phyloP scores from a whole-genome alignment of 2,113 vertebrate genomes.

The Hemichromis elongatus region DNA sequence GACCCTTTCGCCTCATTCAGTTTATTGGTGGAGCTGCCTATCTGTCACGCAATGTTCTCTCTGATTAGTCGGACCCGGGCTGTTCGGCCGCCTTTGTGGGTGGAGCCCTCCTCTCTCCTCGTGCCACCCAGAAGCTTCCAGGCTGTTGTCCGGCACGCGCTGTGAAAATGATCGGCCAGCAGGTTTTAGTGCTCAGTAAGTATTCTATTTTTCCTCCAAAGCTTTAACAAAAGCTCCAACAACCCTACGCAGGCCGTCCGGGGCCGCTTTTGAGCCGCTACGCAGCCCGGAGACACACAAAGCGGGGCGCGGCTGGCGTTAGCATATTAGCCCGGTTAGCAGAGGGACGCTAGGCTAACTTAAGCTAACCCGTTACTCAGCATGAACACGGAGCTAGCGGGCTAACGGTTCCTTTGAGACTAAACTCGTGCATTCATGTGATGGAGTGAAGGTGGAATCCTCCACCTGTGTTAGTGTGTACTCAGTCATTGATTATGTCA shows the following conservation, averaged over 20 bases:
- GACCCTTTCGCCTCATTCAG: neutral
- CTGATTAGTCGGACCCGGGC: conserved; percentile 36
- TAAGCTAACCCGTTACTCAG: conserved; percentile 8
- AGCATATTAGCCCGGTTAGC: neutral
- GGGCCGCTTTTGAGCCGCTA: neutral
- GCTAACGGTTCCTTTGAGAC: neutral
- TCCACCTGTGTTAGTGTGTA: neutral
- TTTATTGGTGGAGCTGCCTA: conserved; percentile 25
- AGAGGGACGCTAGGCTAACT: neutral
- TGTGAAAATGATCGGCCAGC: conserved; percentile 84
- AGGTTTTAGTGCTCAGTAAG: conserved; percentile 93
- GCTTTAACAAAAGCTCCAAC: neutral
- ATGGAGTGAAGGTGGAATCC: neutral
- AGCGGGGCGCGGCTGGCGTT: neutral
- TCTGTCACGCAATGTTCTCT: neutral
- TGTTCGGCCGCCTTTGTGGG: neutral
- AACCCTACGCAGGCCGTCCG: too few species aligned
- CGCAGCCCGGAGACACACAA: neutral
- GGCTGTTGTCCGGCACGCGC: neutral
- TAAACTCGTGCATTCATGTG: neutral
- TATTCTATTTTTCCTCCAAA: neutral
- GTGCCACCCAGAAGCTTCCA: conserved; percentile 53
- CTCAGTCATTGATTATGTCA: neutral
- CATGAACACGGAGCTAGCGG: neutral
- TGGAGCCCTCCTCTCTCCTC: conserved; percentile 24